phyloP scores from a whole-genome alignment of 2,113 vertebrate genomes.

The Sturnira hondurensis region DNA sequence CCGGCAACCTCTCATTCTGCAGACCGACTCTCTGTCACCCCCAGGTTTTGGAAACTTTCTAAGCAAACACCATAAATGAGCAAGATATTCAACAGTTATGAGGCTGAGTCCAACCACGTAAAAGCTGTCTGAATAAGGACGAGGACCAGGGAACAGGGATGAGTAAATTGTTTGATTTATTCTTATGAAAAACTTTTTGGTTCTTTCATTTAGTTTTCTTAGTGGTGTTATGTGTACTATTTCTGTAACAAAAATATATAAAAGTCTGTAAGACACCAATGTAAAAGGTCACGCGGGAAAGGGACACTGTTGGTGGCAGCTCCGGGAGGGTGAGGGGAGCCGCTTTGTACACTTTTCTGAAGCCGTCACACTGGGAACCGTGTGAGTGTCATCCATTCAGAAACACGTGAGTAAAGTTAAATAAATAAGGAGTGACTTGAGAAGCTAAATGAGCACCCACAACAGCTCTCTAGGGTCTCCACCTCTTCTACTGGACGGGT shows the following conservation, averaged over 20 bases:
- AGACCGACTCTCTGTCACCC: neutral
- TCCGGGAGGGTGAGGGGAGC: neutral
- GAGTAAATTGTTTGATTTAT: too few relatives aligned
- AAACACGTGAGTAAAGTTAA: neutral
- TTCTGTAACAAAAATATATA: neutral
- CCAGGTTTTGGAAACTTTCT: neutral
- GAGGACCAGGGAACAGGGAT: neutral
- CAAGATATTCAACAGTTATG: neutral
- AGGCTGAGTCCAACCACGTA: neutral
- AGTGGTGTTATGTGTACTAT: neutral
- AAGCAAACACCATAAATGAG: neutral
- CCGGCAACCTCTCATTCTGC: neutral
- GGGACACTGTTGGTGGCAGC: too few relatives aligned
- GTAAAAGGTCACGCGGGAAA: neutral
- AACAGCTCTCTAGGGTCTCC: neutral
- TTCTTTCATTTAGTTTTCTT: neutral
- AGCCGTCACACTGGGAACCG: neutral
- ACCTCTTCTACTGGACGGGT: accelerated
- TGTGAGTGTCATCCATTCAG: neutral
- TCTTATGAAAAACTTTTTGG: neutral
- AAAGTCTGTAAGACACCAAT: neutral
- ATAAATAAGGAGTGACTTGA: neutral
- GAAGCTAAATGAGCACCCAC: neutral
- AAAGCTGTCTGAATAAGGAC: neutral
- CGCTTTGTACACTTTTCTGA: neutral